Conservation (phyloP, 2,797 vertebrate species). For the Sternarchorhynchus goeldii region DNA sequence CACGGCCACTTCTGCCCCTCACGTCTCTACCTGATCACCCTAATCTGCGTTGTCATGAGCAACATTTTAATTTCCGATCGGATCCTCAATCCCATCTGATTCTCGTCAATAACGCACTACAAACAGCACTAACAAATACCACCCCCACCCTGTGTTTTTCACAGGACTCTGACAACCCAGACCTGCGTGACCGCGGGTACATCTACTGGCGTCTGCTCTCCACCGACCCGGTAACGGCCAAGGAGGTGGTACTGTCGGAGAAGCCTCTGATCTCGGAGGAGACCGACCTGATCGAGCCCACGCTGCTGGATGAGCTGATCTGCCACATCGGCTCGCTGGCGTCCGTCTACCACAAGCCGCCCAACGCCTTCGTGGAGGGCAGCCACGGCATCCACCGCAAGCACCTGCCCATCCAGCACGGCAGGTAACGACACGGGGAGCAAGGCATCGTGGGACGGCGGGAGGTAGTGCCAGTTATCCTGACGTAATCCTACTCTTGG, state of each 20-base stretch:
- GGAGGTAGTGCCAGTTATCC: too few species aligned
- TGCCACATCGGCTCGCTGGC: slow-evolving; percentile 96
- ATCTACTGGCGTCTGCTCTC: slow-evolving; percentile 98
- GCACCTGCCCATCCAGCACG: slow-evolving; percentile 95
- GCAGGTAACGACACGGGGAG: slow-evolving; percentile 77
- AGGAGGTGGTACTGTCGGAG: slow-evolving; percentile 95
- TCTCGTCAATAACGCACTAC: not conserved
- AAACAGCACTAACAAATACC: slow-evolving; percentile 17
- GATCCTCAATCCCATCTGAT: not conserved
- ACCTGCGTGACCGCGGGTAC: slow-evolving; percentile 94
- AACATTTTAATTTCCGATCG: not conserved
- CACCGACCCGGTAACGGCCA: slow-evolving; percentile 96
- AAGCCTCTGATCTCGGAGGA: slow-evolving; percentile 97
- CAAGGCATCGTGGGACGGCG: not conserved
- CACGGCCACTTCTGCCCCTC: not conserved
- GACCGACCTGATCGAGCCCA: slow-evolving; percentile 95
- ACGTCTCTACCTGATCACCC: not conserved
- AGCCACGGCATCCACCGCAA: slow-evolving; percentile 96
- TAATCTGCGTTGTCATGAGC: not conserved
- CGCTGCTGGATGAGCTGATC: slow-evolving; percentile 92
- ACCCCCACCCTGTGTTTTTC: not conserved
- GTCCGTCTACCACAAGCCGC: slow-evolving; percentile 96
- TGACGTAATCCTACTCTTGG: too few species aligned
- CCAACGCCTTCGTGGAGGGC: slow-evolving; percentile 96
- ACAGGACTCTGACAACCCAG: slow-evolving; percentile 97